A percentile compares a stretch with the other conserved stretches of the same genome.
Evolutionary conservation across 2,113 vertebrate genomes (phyloP).

Genomic region (Tringa solitaria): DNA sequence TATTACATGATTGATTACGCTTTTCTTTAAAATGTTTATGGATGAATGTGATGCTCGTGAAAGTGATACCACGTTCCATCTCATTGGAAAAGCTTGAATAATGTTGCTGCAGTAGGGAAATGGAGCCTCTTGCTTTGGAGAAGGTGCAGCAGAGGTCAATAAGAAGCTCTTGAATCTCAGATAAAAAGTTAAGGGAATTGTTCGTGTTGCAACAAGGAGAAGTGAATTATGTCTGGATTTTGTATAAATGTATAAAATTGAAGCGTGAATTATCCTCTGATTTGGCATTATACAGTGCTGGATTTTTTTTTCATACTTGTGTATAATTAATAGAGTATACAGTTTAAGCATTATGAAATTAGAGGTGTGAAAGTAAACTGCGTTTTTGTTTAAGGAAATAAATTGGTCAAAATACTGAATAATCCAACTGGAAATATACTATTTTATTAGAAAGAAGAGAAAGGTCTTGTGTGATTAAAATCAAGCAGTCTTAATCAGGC

Average conservation of each 20-base stretch:
- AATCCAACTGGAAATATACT: neutral
- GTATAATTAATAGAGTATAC: neutral
- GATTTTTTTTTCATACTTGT: neutral
- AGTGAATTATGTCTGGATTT: neutral
- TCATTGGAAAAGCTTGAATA: slow-evolving; percentile 5
- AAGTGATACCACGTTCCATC: neutral
- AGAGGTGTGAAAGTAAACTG: neutral
- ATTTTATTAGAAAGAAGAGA: neutral
- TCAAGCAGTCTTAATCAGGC: neutral
- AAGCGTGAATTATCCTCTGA: neutral
- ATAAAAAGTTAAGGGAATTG: neutral
- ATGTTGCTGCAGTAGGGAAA: neutral
- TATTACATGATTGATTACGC: slow-evolving; percentile 16
- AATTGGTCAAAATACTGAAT: neutral
- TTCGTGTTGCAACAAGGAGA: neutral
- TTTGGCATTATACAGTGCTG: neutral
- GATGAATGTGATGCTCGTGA: neutral
- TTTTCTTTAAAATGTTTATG: neutral
- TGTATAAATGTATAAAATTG: neutral
- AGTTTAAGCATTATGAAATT: neutral
- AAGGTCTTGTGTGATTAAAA: neutral
- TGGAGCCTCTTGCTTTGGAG: neutral
- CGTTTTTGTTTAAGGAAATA: neutral
- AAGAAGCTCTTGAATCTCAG: neutral
- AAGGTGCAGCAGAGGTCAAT: neutral